Evolutionary conservation across 2,113 vertebrate genomes (phyloP).

Genomic region (Columba janthina): DNA sequence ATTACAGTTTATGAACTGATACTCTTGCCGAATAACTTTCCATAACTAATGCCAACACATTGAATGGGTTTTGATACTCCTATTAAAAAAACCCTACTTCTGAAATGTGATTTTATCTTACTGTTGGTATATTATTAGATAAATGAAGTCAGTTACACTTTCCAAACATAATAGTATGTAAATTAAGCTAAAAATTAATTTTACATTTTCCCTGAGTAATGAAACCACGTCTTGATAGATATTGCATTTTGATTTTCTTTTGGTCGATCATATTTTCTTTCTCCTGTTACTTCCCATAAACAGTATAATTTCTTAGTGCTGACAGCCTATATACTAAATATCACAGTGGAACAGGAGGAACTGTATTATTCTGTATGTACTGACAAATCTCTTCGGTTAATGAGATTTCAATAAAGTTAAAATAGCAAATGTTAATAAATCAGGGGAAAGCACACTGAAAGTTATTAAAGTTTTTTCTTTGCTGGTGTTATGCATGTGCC

Average conservation of each 20-base stretch:
- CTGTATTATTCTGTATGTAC: neutral
- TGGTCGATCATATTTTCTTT: constrained; percentile 14
- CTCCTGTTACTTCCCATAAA: neutral
- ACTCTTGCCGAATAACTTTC: constrained; percentile 16
- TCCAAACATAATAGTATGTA: constrained; percentile 11
- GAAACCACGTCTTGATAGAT: neutral
- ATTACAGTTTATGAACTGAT: neutral
- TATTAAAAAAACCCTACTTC: accelerated
- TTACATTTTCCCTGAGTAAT: constrained; percentile 18
- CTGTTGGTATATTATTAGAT: neutral
- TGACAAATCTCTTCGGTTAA: constrained; percentile 24
- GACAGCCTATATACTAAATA: neutral
- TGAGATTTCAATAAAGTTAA: neutral
- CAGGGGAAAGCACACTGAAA: neutral
- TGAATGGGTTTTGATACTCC: neutral
- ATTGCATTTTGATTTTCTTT: constrained; percentile 39
- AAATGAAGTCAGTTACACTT: neutral
- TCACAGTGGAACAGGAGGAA: neutral
- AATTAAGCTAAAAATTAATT: constrained; percentile 47
- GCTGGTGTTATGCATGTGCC: neutral
- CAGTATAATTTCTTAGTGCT: neutral
- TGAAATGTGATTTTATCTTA: constrained; percentile 41
- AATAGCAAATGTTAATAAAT: constrained; percentile 20
- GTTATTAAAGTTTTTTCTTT: neutral
- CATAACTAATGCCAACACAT: neutral